Conservation (phyloP, 2,113 vertebrate genomes). For the Mesembrinibis cayennensis region DNA sequence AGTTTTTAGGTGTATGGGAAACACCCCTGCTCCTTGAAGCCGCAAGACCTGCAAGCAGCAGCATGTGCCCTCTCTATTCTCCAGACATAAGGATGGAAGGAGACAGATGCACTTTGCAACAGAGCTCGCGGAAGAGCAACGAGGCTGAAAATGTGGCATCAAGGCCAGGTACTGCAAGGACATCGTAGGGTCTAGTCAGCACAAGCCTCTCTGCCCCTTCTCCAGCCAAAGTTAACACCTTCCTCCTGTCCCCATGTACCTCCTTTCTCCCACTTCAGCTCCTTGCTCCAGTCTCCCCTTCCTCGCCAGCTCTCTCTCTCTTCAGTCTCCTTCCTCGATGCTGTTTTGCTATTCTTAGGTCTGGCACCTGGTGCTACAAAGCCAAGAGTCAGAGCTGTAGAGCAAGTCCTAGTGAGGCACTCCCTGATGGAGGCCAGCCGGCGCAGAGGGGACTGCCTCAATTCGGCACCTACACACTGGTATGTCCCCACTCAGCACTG, state of each 20-base stretch:
- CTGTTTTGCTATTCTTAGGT: neutral
- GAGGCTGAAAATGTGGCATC: neutral
- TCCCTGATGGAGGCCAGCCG: neutral
- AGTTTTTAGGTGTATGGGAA: neutral
- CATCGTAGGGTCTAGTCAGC: neutral
- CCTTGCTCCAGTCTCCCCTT: neutral
- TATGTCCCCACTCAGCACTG: fast-evolving
- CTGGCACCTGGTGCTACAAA: neutral
- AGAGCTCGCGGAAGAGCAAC: fast-evolving
- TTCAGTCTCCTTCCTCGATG: neutral
- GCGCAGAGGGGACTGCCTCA: neutral
- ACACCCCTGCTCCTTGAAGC: neutral
- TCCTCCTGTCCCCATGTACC: too few relatives aligned
- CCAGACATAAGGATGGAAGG: neutral
- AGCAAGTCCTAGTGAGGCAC: neutral
- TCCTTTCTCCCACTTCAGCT: neutral
- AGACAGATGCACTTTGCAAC: fast-evolving
- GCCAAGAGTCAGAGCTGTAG: neutral
- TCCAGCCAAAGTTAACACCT: fast-evolving
- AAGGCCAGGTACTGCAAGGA: neutral
- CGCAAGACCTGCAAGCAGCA: neutral
- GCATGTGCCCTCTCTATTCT: fast-evolving
- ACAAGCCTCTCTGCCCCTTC: neutral
- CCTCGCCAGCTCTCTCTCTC: neutral
- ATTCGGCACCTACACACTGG: fast-evolving